These are phyloP conservation scores for Rhamphomyia laevipes DNA, from an alignment of 2,888 invertebrate genomes.

Conservation along the genomic window DNA sequence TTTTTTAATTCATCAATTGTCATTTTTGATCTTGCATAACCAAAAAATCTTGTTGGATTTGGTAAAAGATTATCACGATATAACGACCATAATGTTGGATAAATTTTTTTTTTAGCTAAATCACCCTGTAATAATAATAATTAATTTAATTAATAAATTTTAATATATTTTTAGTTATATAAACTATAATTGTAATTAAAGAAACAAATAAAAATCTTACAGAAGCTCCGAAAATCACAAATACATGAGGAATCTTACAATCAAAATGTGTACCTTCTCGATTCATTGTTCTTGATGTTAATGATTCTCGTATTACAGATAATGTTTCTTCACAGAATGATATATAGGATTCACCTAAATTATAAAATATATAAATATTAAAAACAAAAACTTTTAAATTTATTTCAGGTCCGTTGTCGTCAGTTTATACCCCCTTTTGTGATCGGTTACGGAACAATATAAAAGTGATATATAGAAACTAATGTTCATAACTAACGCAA, in stretches of 20 bases:
- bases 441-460: no score
- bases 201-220: constrained; percentile 39
- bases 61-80: constrained; percentile 88
- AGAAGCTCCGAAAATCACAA: constrained; percentile 71
- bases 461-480: no score
- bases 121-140: constrained; percentile 58
- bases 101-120: constrained; percentile 96
- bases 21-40: constrained; percentile 85
- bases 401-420: no score
- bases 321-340: constrained; percentile 42
- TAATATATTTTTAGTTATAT: neutral
- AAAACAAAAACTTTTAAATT: no score
- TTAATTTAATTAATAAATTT: no score
- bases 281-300: constrained; percentile 50
- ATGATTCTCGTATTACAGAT: constrained; percentile 49
- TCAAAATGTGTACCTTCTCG: constrained; percentile 58
- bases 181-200: neutral
- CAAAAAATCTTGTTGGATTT: constrained; percentile 73
- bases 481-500: no score
- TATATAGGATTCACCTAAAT: no score
- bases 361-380: no score
- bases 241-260: constrained; percentile 54
- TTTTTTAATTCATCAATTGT: constrained; percentile 60
- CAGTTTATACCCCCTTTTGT: no score
- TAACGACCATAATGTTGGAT: constrained; percentile 96